Evolutionary conservation across 2,113 vertebrate genomes (phyloP), one percentile per base, ranked within the genome.

Genomic region (human): DNA sequence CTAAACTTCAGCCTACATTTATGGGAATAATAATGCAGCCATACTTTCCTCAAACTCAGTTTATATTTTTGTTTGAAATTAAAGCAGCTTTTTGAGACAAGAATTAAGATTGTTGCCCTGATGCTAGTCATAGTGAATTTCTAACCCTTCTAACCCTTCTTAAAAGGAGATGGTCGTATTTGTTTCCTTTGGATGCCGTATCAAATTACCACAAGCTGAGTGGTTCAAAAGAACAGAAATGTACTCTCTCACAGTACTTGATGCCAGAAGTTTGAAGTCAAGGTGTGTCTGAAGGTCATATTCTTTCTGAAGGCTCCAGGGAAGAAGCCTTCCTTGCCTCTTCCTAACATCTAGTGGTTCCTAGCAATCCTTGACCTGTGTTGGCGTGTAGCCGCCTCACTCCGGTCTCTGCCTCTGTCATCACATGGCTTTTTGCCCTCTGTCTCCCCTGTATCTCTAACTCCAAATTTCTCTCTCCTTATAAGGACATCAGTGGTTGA

Each of bases 111-210:
- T 86, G 38, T 23, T 11, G 20, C 52, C 27, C n/a, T 82, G 20
- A 59, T 80, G 25, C 27, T 50, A 45, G 13, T 50, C 10, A 18
- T 32, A 52, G 18, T 57, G n/a, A 92, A 89, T 59, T 95, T 94
- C 59, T 55, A 76, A 94, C 38, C 52, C 35, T 95, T 92, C 59
- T 55, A 76, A 94, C 38, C 52, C 30, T 89, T 93, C 48, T 89
- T 86, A 78, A 93, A 93, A 92, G 79, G 22, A 86, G 17, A 11
- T 35, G 10, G 1, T 73, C 55, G 6, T 61, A 20, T 75, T 91
- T 9, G 2, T 85, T 85, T 70, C 7, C 30, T 17, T 84, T 27
- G 35, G 6, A 32, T 45, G 23, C 32, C 9, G 3, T 85, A 70
- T 38, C 30, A 79, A 68, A 68, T 64, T 5, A 68, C 17, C 48